A percentile compares a stretch with the other conserved stretches of the same genome.
Evolutionary conservation across 2,113 vertebrate genomes (phyloP).

Genomic region (Epinephelus fuscoguttatus): DNA sequence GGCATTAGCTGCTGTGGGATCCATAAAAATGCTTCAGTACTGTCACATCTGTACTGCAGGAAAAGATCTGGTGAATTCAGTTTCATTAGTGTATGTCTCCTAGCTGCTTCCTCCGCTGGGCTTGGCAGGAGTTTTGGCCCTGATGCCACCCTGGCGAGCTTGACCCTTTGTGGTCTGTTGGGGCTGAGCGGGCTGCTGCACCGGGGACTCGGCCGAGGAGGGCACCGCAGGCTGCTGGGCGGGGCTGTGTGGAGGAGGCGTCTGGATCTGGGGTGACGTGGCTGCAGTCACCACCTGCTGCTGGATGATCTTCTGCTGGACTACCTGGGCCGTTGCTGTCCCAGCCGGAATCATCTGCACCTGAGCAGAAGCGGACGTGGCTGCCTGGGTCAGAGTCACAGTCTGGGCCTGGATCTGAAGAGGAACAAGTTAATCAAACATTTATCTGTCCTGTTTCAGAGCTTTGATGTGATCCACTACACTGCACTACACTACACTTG

Average conservation of each 20-base stretch:
- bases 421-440: background rate
- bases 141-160: constrained; percentile 83
- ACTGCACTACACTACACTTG: too few relatives aligned
- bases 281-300: constrained; percentile 88
- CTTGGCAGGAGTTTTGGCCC: constrained; percentile 89
- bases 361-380: constrained; percentile 83
- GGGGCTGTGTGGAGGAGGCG: constrained; percentile 87
- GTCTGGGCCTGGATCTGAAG: constrained; percentile 88
- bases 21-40: constrained; percentile 20
- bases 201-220: constrained; percentile 80
- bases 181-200: constrained; percentile 80
- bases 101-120: constrained; percentile 84
- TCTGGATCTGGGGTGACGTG: constrained; percentile 88
- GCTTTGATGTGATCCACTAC: background rate
- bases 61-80: background rate
- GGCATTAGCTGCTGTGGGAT: constrained; percentile 20
- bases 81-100: background rate
- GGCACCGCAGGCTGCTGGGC: constrained; percentile 79
- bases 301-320: constrained; percentile 92
- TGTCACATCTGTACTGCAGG: constrained; percentile 17
- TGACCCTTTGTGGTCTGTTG: constrained; percentile 85
- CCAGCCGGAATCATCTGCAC: constrained; percentile 90
- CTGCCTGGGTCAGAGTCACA: constrained; percentile 87
- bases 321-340: constrained; percentile 85
- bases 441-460: background rate